Conservation (phyloP, 2,113 vertebrate genomes). For the Chaetodon auriga region DNA sequence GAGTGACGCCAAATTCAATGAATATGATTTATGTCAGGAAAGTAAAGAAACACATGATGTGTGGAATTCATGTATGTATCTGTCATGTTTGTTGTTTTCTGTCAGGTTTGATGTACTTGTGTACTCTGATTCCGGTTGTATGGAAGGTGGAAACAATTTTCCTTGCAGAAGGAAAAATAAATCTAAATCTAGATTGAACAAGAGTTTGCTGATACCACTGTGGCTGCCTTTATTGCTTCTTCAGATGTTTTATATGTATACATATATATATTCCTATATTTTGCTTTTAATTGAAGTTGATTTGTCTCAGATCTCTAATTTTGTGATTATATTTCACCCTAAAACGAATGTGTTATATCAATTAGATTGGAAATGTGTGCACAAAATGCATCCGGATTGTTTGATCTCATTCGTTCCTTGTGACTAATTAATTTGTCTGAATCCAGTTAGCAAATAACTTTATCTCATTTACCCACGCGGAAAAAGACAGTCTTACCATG, state of each 20-base stretch:
- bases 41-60: neutral
- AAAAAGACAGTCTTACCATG: neutral
- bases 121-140: no score
- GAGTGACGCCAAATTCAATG: no score
- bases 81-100: no score
- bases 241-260: no score
- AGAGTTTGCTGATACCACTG: no score
- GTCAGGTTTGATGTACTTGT: no score
- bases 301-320: neutral
- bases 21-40: neutral
- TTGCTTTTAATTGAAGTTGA: neutral
- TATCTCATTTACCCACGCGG: neutral
- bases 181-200: no score
- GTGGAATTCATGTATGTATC: no score
- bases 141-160: no score
- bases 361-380: neutral
- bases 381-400: neutral
- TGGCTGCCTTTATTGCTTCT: no score
- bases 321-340: neutral
- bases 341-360: neutral
- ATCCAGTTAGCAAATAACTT: conserved; percentile 9
- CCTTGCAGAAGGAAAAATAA: no score
- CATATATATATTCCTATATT: no score
- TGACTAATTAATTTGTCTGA: neutral
- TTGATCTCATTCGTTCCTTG: neutral